Evolutionary conservation across 2,113 vertebrate genomes (phyloP), one percentile per base, ranked within the genome.

Genomic region (Engraulis encrasicolus): DNA sequence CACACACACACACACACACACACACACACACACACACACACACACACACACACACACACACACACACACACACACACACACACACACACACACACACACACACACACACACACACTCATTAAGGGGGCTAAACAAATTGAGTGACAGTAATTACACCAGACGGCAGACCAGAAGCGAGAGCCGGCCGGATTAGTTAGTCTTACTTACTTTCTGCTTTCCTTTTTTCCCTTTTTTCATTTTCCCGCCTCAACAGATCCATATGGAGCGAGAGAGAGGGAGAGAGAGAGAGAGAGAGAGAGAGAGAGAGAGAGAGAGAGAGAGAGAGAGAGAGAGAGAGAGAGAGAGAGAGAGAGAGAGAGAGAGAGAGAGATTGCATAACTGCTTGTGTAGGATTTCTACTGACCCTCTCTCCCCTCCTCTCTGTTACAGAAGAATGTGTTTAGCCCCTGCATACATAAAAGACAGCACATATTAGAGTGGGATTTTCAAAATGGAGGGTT

Each of bases 71-170:
- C 19, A 58, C 19, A 58, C 54, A 58, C n/a, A 58, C 20, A 58
- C 19, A 58, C 18, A 58, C 54, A 3, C 5, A 23, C 58, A 11
- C 54, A 20, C 40, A 45, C 40, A 9, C 40, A 45, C 40, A 45
- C 3, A 5, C 40, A 45, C 9, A 45, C 40, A 45, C 40, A 45
- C 40, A 45, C 40, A 45, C 40, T 5, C 40, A 45, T 45, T 45
- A 45, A 45, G 54, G 19, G n/a, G 54, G 54, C 54, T 58, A 31
- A 27, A 11, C 61, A 71, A 71, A 71, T 12, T 12, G 61, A 31
- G 92, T 91, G 92, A 88, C 91, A 14, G 81, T 88, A 91, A 92
- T 93, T 88, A 91, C 17, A 49, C 58, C 81, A 36, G 50, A 81
- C 77, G 78, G 23, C 49, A 79, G 37, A 27, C 38, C 52, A 37